These are phyloP conservation scores for Leucophora obtusa DNA, from an alignment of 2,888 invertebrate species.

Conservation along the genomic window DNA sequence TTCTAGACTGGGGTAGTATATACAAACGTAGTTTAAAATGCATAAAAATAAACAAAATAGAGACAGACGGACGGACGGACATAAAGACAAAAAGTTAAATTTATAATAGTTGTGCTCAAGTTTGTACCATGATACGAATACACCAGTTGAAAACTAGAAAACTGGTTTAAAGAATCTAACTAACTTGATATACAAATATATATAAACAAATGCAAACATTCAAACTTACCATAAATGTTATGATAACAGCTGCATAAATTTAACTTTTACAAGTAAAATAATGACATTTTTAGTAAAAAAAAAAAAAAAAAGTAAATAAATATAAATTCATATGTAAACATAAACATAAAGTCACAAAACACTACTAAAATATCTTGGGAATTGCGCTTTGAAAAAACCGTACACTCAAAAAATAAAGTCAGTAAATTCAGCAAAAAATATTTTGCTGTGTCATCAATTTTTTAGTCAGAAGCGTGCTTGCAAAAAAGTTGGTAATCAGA, in stretches of 20 bases:
- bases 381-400: background rate
- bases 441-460: too few relatives aligned
- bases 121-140: background rate
- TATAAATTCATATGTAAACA: slow-evolving; percentile 9
- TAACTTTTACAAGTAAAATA: slow-evolving; percentile 29
- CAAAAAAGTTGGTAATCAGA: too few relatives aligned
- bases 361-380: background rate
- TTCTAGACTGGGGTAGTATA: too few relatives aligned
- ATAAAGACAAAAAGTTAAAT: slow-evolving; percentile 2
- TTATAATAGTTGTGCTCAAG: background rate
- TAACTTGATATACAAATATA: background rate
- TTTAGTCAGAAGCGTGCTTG: too few relatives aligned
- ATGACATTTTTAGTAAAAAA: slow-evolving; percentile 20
- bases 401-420: too few relatives aligned
- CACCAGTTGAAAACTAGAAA: slow-evolving; percentile 10
- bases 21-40: too few relatives aligned
- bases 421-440: too few relatives aligned
- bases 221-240: slow-evolving; percentile 12
- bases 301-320: slow-evolving; percentile 21
- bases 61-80: slow-evolving; percentile 8
- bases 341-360: background rate
- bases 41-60: slow-evolving; percentile 3
- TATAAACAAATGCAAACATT: background rate
- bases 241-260: slow-evolving; percentile 55
- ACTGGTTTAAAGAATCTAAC: background rate